Conservation (phyloP, 1,140 invertebrate species). For the Metaphire vulgaris region DNA sequence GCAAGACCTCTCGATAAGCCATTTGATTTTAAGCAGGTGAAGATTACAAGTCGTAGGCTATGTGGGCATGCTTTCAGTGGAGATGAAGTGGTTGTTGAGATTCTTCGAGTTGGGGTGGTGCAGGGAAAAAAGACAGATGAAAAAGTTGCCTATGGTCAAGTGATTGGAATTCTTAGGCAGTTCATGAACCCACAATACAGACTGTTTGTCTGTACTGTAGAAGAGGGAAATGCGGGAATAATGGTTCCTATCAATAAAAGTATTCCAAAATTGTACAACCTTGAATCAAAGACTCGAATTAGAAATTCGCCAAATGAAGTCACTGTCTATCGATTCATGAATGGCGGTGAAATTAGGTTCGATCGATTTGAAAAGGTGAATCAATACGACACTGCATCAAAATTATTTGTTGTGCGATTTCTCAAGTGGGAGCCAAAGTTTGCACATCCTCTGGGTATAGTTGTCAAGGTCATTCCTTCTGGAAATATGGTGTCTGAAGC, state of each 20-base stretch:
- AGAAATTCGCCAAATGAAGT: constrained; percentile 33
- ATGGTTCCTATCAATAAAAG: constrained; percentile 41
- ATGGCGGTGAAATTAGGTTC: constrained; percentile 33
- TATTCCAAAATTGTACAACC: constrained; percentile 37
- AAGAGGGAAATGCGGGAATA: constrained; percentile 36
- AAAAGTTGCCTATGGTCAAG: constrained; percentile 18
- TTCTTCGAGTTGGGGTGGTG: constrained; percentile 19
- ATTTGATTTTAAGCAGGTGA: constrained; percentile 27
- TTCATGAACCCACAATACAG: constrained; percentile 34
- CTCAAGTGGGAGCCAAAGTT: constrained; percentile 40
- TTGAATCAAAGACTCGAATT: constrained; percentile 29
- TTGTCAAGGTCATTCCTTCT: constrained; percentile 37
- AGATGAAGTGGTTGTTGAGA: constrained; percentile 42
- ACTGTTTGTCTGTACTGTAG: constrained; percentile 42
- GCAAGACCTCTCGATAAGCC: constrained; percentile 8
- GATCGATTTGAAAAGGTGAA: constrained; percentile 38
- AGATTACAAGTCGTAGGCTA: constrained; percentile 34
- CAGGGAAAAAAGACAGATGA: too few species aligned
- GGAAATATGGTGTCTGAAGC: constrained; percentile 33
- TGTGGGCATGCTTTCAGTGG: constrained; percentile 40
- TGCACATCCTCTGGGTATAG: constrained; percentile 39
- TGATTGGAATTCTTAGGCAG: constrained; percentile 41
- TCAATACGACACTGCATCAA: constrained; percentile 29
- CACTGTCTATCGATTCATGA: constrained; percentile 36
- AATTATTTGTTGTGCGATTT: constrained; percentile 45